Base-by-base conservation (phyloP, 2,888 invertebrate genomes). In the Parnassius orleans region DNA sequence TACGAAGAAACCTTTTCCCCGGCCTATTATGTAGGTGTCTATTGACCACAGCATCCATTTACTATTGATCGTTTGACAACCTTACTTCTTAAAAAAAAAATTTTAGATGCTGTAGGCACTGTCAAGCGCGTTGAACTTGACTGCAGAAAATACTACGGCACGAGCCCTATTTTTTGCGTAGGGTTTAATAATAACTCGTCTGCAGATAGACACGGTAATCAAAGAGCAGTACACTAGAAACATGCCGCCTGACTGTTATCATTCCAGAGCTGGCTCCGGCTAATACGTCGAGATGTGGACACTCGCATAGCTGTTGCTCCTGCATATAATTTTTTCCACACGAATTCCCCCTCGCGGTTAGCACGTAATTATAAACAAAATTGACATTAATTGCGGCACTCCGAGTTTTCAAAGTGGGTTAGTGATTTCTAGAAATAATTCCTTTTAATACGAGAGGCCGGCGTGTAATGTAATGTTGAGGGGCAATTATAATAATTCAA, bases 341-440 rank as follows among this genome's bases (percentile, higher is more conserved):
- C 77, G 66, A 68, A 72, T 72, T 67, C 70, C 68, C 56, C 56
- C 68, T 59, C 68, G 65, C 67, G 76, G 70, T 75, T 68, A 69
- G 73, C 70, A 73, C 70, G 76, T 79, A 86, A 89, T 89, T 88
- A 88, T 85, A 86, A 85, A 85, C 81, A 83, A 87, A 87, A 89
- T 88, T 87, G 87, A 85, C 87, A 88, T 81, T 86, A 88, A 90
- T 90, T 90, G 77, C 80, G 76, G 68, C 60, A 73, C 70, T 72
- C 69, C 74, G 81, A 80, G 80, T 75, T 79, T 81, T 77, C 78
- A 77, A 86, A 83, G 84, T 87, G 78, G 83, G 84, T 84, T 87
- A 87, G 82, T 72, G 81, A 84, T 84, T 86, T 86, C 87, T 88
- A 88, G 88, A 85, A 84, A 83, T 82, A 79, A 79, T 79, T 80